phyloP scores from a whole-genome alignment of 2,113 vertebrate species.

The Mesocricetus auratus region DNA sequence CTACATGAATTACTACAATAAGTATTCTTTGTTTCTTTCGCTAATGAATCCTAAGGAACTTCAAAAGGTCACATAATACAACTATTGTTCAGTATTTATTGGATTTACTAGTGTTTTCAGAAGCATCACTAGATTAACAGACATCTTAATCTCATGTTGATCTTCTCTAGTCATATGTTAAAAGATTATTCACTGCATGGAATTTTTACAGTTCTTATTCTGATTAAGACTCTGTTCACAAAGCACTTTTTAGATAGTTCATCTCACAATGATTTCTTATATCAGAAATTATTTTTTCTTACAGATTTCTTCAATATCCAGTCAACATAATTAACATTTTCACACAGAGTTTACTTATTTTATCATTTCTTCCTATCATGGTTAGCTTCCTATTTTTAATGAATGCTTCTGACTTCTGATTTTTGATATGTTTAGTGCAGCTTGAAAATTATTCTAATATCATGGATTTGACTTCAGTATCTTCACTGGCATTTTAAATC shows the following conservation, averaged over 20 bases:
- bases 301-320: not conserved
- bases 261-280: not conserved
- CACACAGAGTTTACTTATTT: not conserved
- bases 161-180: not conserved
- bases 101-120: not conserved
- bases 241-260: not conserved
- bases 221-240: not conserved
- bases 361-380: slow-evolving; percentile 65
- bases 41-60: not conserved
- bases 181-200: not conserved
- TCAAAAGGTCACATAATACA: not conserved
- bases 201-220: slow-evolving; percentile 24
- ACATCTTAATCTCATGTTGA: not conserved
- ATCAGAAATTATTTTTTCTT: not conserved
- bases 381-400: slow-evolving; percentile 55
- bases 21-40: not conserved
- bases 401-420: not conserved
- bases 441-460: not conserved
- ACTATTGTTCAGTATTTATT: not conserved
- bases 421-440: not conserved
- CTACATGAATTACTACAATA: not conserved
- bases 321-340: not conserved
- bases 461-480: not conserved
- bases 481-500: not conserved
- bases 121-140: not conserved